These are phyloP conservation scores for Imbricaverruca yamaguchii DNA, from an alignment of 2,888 invertebrate genomes.

Conservation along the genomic window DNA sequence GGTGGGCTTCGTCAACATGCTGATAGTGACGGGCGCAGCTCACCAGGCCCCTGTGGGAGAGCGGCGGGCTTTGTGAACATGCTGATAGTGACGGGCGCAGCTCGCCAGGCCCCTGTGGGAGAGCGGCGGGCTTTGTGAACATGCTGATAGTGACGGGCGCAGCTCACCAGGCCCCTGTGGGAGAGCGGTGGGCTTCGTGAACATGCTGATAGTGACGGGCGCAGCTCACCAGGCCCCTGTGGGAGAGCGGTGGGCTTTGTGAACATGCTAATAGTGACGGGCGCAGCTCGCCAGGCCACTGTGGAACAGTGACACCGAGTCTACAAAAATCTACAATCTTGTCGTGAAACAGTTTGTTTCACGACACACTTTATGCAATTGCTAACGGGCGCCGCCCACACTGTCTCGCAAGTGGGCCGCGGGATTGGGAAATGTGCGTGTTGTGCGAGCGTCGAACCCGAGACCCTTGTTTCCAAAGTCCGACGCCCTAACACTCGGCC, in stretches of 20 bases:
- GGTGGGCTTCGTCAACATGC: slow-evolving; percentile 30
- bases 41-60: slow-evolving; percentile 59
- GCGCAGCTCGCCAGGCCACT: too few species aligned
- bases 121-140: slow-evolving; percentile 30
- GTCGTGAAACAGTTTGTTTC: too few species aligned
- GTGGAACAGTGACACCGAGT: too few species aligned
- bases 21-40: slow-evolving; percentile 77
- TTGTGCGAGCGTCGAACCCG: too few species aligned
- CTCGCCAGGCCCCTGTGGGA: slow-evolving; percentile 65
- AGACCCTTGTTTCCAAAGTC: too few species aligned
- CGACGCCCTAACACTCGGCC: too few species aligned
- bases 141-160: slow-evolving; percentile 68
- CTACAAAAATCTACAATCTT: too few species aligned
- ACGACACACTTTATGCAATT: too few species aligned
- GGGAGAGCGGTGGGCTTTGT: slow-evolving; percentile 31
- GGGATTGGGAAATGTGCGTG: too few species aligned
- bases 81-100: slow-evolving; percentile 70
- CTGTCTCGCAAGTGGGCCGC: too few species aligned
- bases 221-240: slow-evolving; percentile 72
- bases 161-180: slow-evolving; percentile 69
- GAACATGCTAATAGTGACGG: slow-evolving; percentile 29
- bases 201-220: slow-evolving; percentile 65
- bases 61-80: slow-evolving; percentile 30
- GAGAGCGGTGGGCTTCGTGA: slow-evolving; percentile 31
- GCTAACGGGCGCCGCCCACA: too few species aligned